Base-by-base conservation (phyloP, 2,888 invertebrate species). In the Philereme vetulata region DNA sequence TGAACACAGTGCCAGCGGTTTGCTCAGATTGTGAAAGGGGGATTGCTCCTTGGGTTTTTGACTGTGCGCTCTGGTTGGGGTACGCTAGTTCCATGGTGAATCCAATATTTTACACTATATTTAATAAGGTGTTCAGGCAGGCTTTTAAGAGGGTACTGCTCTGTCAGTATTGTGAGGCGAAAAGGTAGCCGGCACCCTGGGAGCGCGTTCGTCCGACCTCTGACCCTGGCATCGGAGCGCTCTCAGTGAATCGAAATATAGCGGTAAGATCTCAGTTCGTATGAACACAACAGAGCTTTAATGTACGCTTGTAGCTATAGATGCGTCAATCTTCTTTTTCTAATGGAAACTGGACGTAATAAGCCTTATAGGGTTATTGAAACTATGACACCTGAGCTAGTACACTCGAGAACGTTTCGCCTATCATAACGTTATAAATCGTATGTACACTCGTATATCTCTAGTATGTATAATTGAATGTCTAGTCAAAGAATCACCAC, bases 1-100 rank as follows among this genome's bases (percentile, higher is more conserved):
- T 97, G 8, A 98, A 98, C 80, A 93, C 98, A 79, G 90, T 98
- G 67, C 96, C 97, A 9, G 96, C 96, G 0, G 93, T 98, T 6
- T 98, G 98, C 76, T 94, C 94, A 6, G 94, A 95, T 67, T 98
- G 97, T 77, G 96, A 96, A 76, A 93, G 94, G 43, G 93, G 95
- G 59, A 94, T 96, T 52, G 94, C 96, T 54, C 94, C 93, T 67
- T 96, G 96, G 93, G 95, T 97, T 47, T 95, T 97, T 76, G 97
- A 97, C 80, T 94, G 97, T 64, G 98, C 97, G 59, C 95, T 98
- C 49, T 98, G 98, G 98, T 91, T 98, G 65, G 98, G 98, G 21
- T 98, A 98, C 82, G 96, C 97, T 56, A 97, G 97, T 80, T 97
- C 97, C 9, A 97, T 97, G 95, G 97, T 98, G 38, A 98, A 98